Conservation (phyloP, 1,140 invertebrate species). For the Dryas iulia region DNA sequence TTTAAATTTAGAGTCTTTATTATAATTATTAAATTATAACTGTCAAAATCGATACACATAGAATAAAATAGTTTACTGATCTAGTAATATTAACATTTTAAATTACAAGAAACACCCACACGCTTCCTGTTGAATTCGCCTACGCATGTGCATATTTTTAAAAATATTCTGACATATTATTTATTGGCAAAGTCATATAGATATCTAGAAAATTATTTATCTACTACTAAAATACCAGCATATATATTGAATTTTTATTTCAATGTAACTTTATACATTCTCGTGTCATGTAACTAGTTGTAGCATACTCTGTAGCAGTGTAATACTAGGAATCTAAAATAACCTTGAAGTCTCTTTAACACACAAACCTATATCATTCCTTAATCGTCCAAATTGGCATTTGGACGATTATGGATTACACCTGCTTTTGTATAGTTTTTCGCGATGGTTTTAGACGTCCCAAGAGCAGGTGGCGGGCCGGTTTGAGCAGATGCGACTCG, state of each 20-base stretch:
- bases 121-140: constrained; percentile 35
- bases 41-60: not conserved
- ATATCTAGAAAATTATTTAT: not conserved
- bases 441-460: constrained; percentile 44
- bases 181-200: too few relatives aligned
- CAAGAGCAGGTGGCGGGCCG: constrained; percentile 42
- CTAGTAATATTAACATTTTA: constrained; percentile 15
- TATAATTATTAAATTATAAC: not conserved
- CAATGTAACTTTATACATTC: too few relatives aligned
- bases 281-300: too few relatives aligned
- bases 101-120: constrained; percentile 32
- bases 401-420: constrained; percentile 28
- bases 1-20: not conserved
- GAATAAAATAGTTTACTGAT: not conserved
- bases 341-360: constrained; percentile 5
- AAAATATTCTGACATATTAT: not conserved
- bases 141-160: constrained; percentile 14
- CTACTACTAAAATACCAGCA: not conserved
- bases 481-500: constrained; percentile 42
- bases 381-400: constrained; percentile 4
- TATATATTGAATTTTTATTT: too few relatives aligned
- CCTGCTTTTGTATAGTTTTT: constrained; percentile 48
- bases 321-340: not conserved
- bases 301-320: too few relatives aligned
- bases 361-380: not conserved